phyloP scores from a whole-genome alignment of 2,888 invertebrate species.

The Chironomus riparius region DNA sequence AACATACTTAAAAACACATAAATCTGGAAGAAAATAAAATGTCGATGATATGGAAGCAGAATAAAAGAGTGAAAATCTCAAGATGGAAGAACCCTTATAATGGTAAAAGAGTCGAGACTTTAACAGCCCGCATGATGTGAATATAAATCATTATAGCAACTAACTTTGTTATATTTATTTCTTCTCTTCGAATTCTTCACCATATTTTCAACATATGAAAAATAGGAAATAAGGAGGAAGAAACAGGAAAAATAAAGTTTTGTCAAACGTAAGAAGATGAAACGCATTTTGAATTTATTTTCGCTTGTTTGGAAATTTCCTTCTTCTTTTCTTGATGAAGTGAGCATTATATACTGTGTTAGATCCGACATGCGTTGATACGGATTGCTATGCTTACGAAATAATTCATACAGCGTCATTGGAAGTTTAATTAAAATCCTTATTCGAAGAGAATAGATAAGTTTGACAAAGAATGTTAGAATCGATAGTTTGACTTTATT shows the following conservation, averaged over 20 bases:
- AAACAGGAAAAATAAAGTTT: not conserved
- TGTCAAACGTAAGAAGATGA: not conserved
- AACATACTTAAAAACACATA: too few species aligned
- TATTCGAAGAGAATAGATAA: too few species aligned
- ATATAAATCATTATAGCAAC: not conserved
- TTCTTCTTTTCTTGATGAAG: too few species aligned
- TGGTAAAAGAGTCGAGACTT: not conserved
- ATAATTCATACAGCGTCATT: too few species aligned
- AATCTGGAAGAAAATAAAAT: not conserved
- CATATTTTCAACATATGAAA: not conserved
- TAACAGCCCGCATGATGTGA: not conserved
- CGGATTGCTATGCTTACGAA: too few species aligned
- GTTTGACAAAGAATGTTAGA: too few species aligned
- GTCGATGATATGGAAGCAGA: not conserved
- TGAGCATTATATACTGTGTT: too few species aligned
- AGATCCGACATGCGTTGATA: too few species aligned
- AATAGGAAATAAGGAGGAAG: too few species aligned
- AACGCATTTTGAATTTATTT: not conserved
- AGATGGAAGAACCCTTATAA: not conserved
- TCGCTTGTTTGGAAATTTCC: too few species aligned
- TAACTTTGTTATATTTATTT: not conserved
- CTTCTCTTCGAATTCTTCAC: not conserved
- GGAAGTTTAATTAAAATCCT: too few species aligned
- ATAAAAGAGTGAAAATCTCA: not conserved
- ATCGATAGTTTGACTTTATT: too few species aligned